These are phyloP conservation scores for Calameuta filiformis DNA, from an alignment of 2,888 invertebrate species.

Conservation along the genomic window DNA sequence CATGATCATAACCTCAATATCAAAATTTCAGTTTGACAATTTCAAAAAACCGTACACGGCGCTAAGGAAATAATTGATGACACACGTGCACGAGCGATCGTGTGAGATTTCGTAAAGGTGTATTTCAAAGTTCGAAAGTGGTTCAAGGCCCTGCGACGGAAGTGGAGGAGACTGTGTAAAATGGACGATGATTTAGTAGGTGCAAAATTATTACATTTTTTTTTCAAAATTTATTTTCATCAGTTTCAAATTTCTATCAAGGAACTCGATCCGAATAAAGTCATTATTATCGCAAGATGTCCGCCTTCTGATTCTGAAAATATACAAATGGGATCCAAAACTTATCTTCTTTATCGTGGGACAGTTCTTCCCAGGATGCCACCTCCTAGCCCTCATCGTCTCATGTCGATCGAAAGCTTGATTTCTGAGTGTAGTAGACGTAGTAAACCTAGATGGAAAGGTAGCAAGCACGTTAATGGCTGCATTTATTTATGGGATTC, in stretches of 20 bases:
- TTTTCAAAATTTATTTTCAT: neutral
- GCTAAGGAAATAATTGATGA: neutral
- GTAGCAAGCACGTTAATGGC: neutral
- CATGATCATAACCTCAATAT: neutral
- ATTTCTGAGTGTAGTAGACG: neutral
- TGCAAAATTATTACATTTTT: neutral
- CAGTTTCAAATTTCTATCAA: neutral
- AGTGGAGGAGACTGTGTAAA: conserved; percentile 12
- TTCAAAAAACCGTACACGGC: conserved; percentile 9
- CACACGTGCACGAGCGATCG: neutral
- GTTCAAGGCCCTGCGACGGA: conserved; percentile 15
- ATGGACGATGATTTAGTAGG: neutral
- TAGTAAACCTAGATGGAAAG: neutral
- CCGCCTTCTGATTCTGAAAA: conserved; percentile 32
- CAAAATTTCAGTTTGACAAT: conserved; percentile 25
- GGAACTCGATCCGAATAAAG: conserved; percentile 25
- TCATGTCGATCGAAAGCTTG: neutral
- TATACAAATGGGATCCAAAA: conserved; percentile 52
- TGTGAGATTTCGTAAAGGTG: conserved; percentile 16
- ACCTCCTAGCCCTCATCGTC: conserved; percentile 3
- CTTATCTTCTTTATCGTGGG: conserved; percentile 52
- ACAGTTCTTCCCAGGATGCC: conserved; percentile 34
- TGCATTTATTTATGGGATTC: conserved; percentile 5
- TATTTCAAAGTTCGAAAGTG: conserved; percentile 16
- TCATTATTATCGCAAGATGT: conserved; percentile 51